Evolutionary conservation across 2,113 vertebrate genomes (phyloP).

Genomic region (Alces alces): DNA sequence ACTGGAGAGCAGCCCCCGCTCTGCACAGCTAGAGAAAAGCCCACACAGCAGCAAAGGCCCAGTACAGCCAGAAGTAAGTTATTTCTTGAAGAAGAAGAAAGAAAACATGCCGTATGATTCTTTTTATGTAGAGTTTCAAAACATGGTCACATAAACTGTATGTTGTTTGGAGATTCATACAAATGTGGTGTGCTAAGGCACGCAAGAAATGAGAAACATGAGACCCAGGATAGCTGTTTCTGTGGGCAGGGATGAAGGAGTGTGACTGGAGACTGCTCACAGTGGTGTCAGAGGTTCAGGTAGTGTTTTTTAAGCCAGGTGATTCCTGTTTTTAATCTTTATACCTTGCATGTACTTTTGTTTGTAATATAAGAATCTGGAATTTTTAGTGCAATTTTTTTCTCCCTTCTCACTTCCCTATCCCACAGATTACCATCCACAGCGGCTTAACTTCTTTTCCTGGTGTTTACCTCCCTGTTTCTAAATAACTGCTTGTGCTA

Average conservation of each 20-base stretch:
- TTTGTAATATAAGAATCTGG: not conserved
- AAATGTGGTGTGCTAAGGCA: not conserved
- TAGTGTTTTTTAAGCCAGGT: not conserved
- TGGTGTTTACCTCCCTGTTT: not conserved
- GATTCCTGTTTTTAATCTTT: not conserved
- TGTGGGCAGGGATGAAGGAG: not conserved
- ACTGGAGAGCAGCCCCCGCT: not conserved
- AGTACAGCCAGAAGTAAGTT: fast-evolving
- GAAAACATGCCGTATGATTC: not conserved
- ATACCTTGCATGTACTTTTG: not conserved
- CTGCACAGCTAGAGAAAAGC: not conserved
- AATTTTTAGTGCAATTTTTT: not conserved
- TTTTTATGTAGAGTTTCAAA: not conserved
- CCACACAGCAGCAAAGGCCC: not conserved
- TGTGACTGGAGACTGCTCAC: not conserved
- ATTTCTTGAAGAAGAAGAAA: not conserved
- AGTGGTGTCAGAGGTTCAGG: not conserved
- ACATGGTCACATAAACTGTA: not conserved
- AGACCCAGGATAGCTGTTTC: not conserved
- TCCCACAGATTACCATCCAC: not conserved
- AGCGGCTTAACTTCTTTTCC: not conserved
- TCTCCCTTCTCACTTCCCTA: not conserved
- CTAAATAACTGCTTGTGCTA: not conserved
- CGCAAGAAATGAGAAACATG: not conserved
- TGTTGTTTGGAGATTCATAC: not conserved